Conservation (phyloP, 2,888 invertebrate species). For the Trimorus sp. region DNA sequence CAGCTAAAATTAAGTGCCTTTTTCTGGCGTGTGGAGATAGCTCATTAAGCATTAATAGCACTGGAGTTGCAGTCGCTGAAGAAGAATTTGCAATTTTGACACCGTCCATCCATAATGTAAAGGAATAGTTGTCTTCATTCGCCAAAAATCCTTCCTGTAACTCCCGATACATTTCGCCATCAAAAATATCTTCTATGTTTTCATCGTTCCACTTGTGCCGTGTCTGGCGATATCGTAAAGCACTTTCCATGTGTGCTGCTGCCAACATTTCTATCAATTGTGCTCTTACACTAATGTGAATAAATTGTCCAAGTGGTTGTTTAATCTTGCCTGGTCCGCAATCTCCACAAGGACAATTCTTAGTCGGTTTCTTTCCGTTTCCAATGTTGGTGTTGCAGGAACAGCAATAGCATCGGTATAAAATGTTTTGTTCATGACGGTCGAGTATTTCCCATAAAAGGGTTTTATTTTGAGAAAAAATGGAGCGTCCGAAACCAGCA, state of each 20-base stretch:
- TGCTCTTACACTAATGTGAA: constrained; percentile 22
- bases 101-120: constrained; percentile 46
- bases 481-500: neutral
- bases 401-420: too few relatives aligned
- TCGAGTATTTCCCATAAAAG: neutral
- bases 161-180: constrained; percentile 17
- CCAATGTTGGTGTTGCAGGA: neutral
- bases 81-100: constrained; percentile 29
- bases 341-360: constrained; percentile 47
- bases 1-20: constrained; percentile 25
- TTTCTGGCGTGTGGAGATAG: constrained; percentile 23
- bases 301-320: constrained; percentile 20
- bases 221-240: constrained; percentile 20
- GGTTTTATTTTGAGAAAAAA: neutral
- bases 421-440: neutral
- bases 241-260: neutral
- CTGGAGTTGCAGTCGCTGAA: constrained; percentile 3
- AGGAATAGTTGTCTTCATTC: constrained; percentile 22
- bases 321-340: constrained; percentile 18
- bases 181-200: constrained; percentile 25
- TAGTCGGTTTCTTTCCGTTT: constrained; percentile 70
- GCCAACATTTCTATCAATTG: constrained; percentile 10
- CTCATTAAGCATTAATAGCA: constrained; percentile 22
- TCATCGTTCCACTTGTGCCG: constrained; percentile 12
- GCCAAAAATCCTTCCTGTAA: constrained; percentile 6